phyloP scores from a whole-genome alignment of 2,888 invertebrate species.

The Ochlodes sylvanus region DNA sequence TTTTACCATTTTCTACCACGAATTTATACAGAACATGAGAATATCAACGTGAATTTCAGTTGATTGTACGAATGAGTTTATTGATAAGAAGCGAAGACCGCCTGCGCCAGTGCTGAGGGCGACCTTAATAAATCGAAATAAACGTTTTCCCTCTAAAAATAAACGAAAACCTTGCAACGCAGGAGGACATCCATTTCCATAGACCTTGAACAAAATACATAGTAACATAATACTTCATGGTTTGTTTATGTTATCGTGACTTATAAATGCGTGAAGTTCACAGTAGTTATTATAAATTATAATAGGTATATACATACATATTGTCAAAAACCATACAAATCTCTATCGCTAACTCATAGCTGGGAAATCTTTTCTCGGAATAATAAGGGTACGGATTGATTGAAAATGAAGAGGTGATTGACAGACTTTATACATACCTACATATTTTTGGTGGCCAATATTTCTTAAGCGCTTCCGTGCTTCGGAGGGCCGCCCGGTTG shows the following conservation, averaged over 20 bases:
- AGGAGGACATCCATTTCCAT: constrained; percentile 9
- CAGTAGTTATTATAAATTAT: background rate
- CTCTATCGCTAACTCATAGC: too few species aligned
- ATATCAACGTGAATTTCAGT: background rate
- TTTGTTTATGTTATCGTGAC: constrained; percentile 8
- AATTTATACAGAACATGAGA: background rate
- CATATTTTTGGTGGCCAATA: too few species aligned
- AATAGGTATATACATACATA: too few species aligned
- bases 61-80: background rate
- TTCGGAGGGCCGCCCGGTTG: too few species aligned
- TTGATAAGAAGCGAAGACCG: background rate
- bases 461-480: too few species aligned
- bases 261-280: background rate
- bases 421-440: too few species aligned
- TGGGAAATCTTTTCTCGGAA: too few species aligned
- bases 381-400: too few species aligned
- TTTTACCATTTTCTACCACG: background rate
- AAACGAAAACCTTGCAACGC: constrained; percentile 22
- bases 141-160: constrained; percentile 23
- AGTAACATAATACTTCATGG: constrained; percentile 1
- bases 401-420: too few species aligned
- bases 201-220: constrained; percentile 36
- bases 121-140: constrained; percentile 14
- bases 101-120: background rate
- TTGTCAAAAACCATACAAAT: too few species aligned